A percentile compares a stretch with the other conserved stretches of the same genome.
Evolutionary conservation across 35 echinoderm and acorn worm genomes (phyloP).

Genomic region (Acanthaster planci): DNA sequence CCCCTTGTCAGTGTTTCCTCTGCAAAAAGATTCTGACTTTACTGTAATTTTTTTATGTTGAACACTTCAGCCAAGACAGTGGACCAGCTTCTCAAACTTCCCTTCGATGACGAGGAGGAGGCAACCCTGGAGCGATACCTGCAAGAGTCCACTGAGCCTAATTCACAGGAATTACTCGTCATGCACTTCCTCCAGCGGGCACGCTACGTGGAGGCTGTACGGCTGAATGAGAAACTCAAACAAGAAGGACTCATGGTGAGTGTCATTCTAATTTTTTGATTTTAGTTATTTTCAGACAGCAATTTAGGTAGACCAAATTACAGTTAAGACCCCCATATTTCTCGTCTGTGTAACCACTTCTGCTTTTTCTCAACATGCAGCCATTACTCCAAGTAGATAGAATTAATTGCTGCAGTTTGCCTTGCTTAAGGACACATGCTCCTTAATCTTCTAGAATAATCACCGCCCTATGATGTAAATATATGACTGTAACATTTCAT

Average conservation of each 20-base stretch:
- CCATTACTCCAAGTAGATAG: too few relatives aligned
- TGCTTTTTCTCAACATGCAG: too few relatives aligned
- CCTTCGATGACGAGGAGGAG: constrained; percentile 85
- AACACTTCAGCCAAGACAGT: constrained; percentile 76
- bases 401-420: too few relatives aligned
- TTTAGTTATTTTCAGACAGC: too few relatives aligned
- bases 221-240: constrained; percentile 82
- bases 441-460: too few relatives aligned
- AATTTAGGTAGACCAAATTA: too few relatives aligned
- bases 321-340: too few relatives aligned
- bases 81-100: constrained; percentile 84
- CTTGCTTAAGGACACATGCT: too few relatives aligned
- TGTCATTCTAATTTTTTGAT: background rate
- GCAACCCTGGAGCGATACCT: constrained; percentile 68
- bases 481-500: too few relatives aligned
- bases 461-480: too few relatives aligned
- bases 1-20: too few relatives aligned
- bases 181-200: constrained; percentile 93
- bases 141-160: constrained; percentile 79
- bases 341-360: too few relatives aligned
- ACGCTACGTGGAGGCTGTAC: constrained; percentile 88
- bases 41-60: background rate
- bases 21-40: background rate
- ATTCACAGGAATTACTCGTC: constrained; percentile 89
- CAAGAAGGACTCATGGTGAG: constrained; percentile 85